Conservation (phyloP, 2,888 invertebrate genomes). For the Leptinotarsa peninsularis region DNA sequence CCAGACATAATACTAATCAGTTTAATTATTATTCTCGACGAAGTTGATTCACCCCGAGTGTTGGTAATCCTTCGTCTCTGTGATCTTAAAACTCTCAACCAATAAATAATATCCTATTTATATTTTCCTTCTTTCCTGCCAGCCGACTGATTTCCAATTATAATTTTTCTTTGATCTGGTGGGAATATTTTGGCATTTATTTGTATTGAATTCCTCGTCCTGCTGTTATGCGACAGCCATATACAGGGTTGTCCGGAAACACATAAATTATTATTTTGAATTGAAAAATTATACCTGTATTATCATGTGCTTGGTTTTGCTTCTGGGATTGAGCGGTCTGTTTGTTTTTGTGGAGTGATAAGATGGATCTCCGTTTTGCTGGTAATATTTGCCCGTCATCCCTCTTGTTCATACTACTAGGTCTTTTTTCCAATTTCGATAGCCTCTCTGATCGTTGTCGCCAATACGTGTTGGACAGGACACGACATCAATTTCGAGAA, state of each 20-base stretch:
- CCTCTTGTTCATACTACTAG: too few species aligned
- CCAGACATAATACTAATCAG: constrained; percentile 43
- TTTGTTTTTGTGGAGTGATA: too few species aligned
- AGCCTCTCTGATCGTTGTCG: too few species aligned
- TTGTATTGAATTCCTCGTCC: background rate
- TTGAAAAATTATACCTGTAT: too few species aligned
- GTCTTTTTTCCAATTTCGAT: too few species aligned
- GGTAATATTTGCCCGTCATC: too few species aligned
- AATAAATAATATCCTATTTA: constrained; percentile 39
- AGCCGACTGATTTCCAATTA: constrained; percentile 31
- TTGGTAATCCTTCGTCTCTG: constrained; percentile 5
- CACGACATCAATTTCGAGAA: too few species aligned
- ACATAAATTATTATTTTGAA: background rate
- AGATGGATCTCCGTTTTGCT: too few species aligned
- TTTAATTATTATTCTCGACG: constrained; percentile 42
- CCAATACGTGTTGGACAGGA: too few species aligned
- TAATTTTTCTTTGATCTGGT: constrained; percentile 42
- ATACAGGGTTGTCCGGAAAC: background rate
- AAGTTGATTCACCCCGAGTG: constrained; percentile 40
- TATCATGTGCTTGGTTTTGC: too few species aligned
- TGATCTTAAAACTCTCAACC: constrained; percentile 30
- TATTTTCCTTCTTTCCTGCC: constrained; percentile 27
- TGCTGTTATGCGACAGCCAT: background rate
- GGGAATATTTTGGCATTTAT: constrained; percentile 36
- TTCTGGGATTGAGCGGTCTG: too few species aligned